Evolutionary conservation across 2,888 invertebrate genomes (phyloP).

Genomic region (Furcula furcula): DNA sequence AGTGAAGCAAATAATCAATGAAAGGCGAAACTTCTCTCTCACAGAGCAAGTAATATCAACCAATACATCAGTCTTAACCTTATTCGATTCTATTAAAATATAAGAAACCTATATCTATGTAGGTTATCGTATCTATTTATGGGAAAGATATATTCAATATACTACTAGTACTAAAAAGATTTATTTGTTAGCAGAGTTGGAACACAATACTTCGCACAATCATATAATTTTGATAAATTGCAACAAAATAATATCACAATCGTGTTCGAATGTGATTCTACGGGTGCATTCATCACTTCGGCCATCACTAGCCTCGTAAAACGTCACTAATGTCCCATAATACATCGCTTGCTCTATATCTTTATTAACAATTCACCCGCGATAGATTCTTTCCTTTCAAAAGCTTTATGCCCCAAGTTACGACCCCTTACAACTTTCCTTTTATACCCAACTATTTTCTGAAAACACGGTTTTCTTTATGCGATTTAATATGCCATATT

Average conservation of each 20-base stretch:
- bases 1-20: no score
- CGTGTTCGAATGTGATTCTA: slow-evolving; percentile 26
- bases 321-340: slow-evolving; percentile 74
- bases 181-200: slow-evolving; percentile 13
- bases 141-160: no score
- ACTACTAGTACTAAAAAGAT: no score
- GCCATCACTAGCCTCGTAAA: slow-evolving; percentile 66
- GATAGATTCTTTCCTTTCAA: slow-evolving; percentile 76
- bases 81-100: no score
- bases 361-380: slow-evolving; percentile 78
- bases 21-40: no score
- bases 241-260: slow-evolving; percentile 34
- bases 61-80: no score
- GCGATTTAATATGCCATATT: slow-evolving; percentile 75
- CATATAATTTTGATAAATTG: slow-evolving; percentile 50
- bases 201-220: slow-evolving; percentile 13
- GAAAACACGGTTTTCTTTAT: slow-evolving; percentile 80
- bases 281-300: slow-evolving; percentile 65
- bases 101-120: no score
- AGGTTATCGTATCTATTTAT: no score
- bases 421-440: slow-evolving; percentile 75
- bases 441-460: slow-evolving; percentile 75
- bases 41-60: no score
- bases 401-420: slow-evolving; percentile 73
- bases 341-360: slow-evolving; percentile 73